Conservation (phyloP, 1,140 invertebrate genomes). For the Hylaeus anthracinus region DNA sequence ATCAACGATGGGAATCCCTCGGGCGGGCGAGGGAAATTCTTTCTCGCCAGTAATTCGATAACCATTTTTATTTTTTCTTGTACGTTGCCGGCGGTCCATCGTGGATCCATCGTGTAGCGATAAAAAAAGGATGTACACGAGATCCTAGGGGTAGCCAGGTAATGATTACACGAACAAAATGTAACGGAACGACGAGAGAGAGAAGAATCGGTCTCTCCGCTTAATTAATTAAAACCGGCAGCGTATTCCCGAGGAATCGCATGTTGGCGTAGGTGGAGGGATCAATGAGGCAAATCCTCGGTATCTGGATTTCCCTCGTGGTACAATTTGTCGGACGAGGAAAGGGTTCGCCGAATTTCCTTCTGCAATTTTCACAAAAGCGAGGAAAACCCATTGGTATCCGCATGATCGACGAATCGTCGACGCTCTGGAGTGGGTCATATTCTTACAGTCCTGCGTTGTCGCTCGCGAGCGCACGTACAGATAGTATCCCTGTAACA, state of each 20-base stretch:
- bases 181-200: background rate
- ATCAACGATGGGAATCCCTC: too few species aligned
- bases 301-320: slow-evolving; percentile 51
- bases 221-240: slow-evolving; percentile 70
- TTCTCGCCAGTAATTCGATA: slow-evolving; percentile 36
- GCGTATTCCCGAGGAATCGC: slow-evolving; percentile 62
- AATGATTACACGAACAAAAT: slow-evolving; percentile 46
- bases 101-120: slow-evolving; percentile 13
- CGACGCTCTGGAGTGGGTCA: slow-evolving; percentile 6
- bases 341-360: slow-evolving; percentile 59
- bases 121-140: slow-evolving; percentile 1
- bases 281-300: slow-evolving; percentile 48
- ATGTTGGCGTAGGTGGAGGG: slow-evolving; percentile 57
- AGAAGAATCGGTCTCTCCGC: slow-evolving; percentile 41
- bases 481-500: slow-evolving; percentile 1
- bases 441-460: slow-evolving; percentile 1
- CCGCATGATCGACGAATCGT: slow-evolving; percentile 47
- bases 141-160: slow-evolving; percentile 23
- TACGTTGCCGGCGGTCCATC: slow-evolving; percentile 3
- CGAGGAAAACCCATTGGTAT: slow-evolving; percentile 47
- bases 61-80: slow-evolving; percentile 47
- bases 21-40: background rate
- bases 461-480: background rate
- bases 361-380: slow-evolving; percentile 54
- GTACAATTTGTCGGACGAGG: slow-evolving; percentile 61